phyloP scores from a whole-genome alignment of 2,113 vertebrate genomes.

The Centrocercus urophasianus region DNA sequence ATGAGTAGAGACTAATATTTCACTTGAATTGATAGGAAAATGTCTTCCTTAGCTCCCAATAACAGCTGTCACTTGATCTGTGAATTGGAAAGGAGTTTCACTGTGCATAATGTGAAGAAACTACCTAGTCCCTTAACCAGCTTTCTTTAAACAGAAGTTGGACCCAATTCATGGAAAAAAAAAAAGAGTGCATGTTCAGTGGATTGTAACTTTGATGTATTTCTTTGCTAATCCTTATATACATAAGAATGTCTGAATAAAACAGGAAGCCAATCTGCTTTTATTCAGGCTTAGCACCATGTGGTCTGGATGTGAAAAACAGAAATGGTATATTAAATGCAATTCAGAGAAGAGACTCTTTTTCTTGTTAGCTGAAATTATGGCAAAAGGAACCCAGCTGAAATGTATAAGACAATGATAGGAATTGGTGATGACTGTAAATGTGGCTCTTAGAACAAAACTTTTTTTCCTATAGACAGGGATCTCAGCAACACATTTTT shows the following conservation, averaged over 20 bases:
- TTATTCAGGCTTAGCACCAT: slow-evolving; percentile 49
- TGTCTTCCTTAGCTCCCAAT: background rate
- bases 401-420: background rate
- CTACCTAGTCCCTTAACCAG: background rate
- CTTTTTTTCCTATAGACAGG: background rate
- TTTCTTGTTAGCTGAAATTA: slow-evolving; percentile 46
- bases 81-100: background rate
- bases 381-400: background rate
- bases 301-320: slow-evolving; percentile 51
- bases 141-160: background rate
- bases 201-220: slow-evolving; percentile 42
- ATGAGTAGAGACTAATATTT: slow-evolving; percentile 20
- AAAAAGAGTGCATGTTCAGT: slow-evolving; percentile 34
- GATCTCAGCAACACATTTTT: background rate
- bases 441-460: background rate
- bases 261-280: slow-evolving; percentile 64
- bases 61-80: background rate
- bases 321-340: background rate
- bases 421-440: background rate
- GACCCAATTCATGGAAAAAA: slow-evolving; percentile 21
- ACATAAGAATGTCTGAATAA: slow-evolving; percentile 39
- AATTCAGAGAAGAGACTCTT: background rate
- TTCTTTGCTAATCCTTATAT: slow-evolving; percentile 1
- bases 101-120: background rate
- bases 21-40: slow-evolving; percentile 29